These are phyloP conservation scores for Neelides folsomi DNA, from an alignment of 2,888 invertebrate species.

Conservation along the genomic window DNA sequence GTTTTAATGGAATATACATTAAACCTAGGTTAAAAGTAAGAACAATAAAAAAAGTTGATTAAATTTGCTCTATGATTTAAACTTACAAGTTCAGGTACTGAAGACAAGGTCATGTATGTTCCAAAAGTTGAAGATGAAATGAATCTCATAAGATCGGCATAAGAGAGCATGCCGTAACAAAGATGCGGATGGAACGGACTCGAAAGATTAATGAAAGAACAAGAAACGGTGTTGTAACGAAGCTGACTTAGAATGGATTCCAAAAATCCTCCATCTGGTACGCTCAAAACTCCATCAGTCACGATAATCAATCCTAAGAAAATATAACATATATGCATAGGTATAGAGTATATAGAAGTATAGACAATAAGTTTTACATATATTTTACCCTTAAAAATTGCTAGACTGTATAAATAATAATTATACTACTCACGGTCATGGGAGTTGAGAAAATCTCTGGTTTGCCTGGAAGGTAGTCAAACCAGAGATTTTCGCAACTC, in stretches of 20 bases:
- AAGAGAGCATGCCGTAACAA: slow-evolving; percentile 55
- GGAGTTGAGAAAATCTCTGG: too few relatives aligned
- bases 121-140: slow-evolving; percentile 62
- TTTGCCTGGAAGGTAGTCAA: too few relatives aligned
- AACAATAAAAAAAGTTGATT: too few relatives aligned
- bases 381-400: not conserved
- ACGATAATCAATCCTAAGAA: slow-evolving; percentile 54
- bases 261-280: slow-evolving; percentile 57
- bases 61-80: not conserved
- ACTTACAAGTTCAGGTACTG: slow-evolving; percentile 41
- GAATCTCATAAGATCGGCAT: slow-evolving; percentile 59
- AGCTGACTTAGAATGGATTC: slow-evolving; percentile 59
- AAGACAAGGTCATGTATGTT: slow-evolving; percentile 45
- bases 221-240: slow-evolving; percentile 56
- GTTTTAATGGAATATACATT: too few relatives aligned
- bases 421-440: too few relatives aligned
- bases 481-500: too few relatives aligned
- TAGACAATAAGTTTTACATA: too few relatives aligned
- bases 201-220: slow-evolving; percentile 61
- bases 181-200: slow-evolving; percentile 52
- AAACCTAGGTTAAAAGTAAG: too few relatives aligned
- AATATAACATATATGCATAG: not conserved
- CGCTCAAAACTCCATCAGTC: slow-evolving; percentile 58
- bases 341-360: too few relatives aligned
- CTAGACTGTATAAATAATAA: not conserved